These are phyloP conservation scores for Argyrosomus regius DNA, from an alignment of 2,797 vertebrate genomes.

Conservation along the genomic window DNA sequence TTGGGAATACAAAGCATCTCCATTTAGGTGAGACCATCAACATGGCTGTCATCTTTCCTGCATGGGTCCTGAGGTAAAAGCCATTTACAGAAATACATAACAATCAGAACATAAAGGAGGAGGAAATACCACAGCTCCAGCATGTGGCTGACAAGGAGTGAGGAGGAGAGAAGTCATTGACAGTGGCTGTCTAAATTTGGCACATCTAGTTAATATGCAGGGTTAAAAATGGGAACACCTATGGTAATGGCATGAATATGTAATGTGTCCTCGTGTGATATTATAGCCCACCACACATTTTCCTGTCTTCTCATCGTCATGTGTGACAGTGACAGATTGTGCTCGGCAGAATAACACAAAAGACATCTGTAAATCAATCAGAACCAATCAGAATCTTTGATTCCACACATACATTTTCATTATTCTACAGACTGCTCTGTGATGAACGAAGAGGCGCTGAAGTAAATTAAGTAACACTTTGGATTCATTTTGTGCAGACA, in stretches of 20 bases:
- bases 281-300: neutral
- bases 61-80: constrained; percentile 2
- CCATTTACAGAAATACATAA: constrained; percentile 16
- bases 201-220: constrained; percentile 37
- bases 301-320: constrained; percentile 7
- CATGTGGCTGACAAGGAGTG: constrained; percentile 12
- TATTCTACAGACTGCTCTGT: neutral
- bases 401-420: neutral
- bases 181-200: constrained; percentile 23
- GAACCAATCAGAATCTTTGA: neutral
- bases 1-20: constrained; percentile 7
- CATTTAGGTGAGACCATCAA: constrained; percentile 3
- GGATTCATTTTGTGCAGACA: neutral
- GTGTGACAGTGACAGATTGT: neutral
- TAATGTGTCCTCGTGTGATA: constrained; percentile 13
- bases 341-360: neutral
- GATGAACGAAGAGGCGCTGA: neutral
- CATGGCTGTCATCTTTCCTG: neutral
- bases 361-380: neutral
- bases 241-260: constrained; percentile 16
- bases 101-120: constrained; percentile 12
- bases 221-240: constrained; percentile 6
- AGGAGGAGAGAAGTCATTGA: neutral
- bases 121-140: constrained; percentile 9
- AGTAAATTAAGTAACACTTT: neutral